Base-by-base conservation (phyloP, 2,113 vertebrate genomes). In the Lontra canadensis region DNA sequence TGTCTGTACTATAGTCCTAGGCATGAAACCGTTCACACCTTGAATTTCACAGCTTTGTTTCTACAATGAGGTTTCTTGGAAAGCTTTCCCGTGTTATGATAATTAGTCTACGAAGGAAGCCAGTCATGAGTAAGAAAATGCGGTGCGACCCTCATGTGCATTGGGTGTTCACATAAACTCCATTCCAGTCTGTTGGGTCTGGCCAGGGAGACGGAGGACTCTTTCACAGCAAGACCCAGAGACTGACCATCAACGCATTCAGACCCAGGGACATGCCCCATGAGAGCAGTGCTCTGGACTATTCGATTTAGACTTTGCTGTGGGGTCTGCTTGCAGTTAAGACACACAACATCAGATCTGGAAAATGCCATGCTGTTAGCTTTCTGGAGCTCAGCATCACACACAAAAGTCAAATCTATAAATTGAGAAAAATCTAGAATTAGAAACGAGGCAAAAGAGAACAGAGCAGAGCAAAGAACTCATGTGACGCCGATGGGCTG, bases 291-390 rank as follows among this genome's bases (percentile, higher is more conserved):
- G 61, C n/a, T 88, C 92, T 80, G 55, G 87, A 49, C 96, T 3
- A 78, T 65, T 95, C 90, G 65, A 85, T 92, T 98, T 95, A 96
- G 97, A 88, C 86, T 94, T 78, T 95, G 89, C 73, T 61, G 76
- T 11, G 73, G 79, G 63, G 78, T 97, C 88, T 85, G 91, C 95
- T 98, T 83, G 88, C 95, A 96, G 81, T 97, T 90, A 97, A 95
- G 95, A 98, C 89, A 91, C 94, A 97, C 96, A 96, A 92, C 47
- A 97, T 81, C 92, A 89, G 47, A 74, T 96, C 95, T 94, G 90
- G 82, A 97, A 95, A 97, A 97, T 47, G 65, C 69, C 98, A 98
- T 97, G 98, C 98, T 96, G 98, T 98, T 98, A 98, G 98, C 98
- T 98, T 78, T 88, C 97, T 49, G 69, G 83, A 34, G 97, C 93